Conservation (phyloP, 2,113 vertebrate genomes). For the Petroica traversi region DNA sequence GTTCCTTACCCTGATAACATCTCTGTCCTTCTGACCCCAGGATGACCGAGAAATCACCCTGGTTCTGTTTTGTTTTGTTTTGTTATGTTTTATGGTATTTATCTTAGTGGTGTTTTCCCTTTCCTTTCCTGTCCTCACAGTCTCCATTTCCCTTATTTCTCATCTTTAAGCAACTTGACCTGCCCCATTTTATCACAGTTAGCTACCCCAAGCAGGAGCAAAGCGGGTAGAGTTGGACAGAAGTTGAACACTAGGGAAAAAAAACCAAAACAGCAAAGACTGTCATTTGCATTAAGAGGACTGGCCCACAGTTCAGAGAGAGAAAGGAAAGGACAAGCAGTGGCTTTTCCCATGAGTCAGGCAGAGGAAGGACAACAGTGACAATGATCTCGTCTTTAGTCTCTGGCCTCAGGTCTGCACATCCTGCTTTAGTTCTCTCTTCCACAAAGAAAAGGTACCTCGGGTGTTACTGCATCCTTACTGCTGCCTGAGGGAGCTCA, state of each 20-base stretch:
- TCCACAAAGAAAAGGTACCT: neutral
- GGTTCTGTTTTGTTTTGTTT: neutral
- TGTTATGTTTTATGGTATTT: neutral
- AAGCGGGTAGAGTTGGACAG: neutral
- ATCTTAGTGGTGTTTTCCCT: neutral
- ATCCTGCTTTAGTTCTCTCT: neutral
- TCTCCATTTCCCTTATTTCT: neutral
- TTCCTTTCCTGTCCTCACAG: neutral
- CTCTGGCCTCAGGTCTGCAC: accelerated
- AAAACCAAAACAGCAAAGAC: accelerated
- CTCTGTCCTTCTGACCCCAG: neutral
- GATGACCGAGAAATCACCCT: neutral
- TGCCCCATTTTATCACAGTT: neutral
- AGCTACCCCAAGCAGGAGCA: neutral
- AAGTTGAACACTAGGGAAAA: accelerated
- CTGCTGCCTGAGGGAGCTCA: neutral
- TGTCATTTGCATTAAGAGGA: neutral
- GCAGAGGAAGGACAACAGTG: neutral
- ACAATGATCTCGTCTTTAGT: neutral
- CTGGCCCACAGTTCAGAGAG: neutral
- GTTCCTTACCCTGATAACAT: neutral
- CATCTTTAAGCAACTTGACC: neutral
- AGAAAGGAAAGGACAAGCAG: neutral
- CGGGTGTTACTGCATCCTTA: neutral
- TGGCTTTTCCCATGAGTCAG: neutral